Base-by-base conservation (phyloP, 1,140 invertebrate genomes). In the Drosophila bipectinata region DNA sequence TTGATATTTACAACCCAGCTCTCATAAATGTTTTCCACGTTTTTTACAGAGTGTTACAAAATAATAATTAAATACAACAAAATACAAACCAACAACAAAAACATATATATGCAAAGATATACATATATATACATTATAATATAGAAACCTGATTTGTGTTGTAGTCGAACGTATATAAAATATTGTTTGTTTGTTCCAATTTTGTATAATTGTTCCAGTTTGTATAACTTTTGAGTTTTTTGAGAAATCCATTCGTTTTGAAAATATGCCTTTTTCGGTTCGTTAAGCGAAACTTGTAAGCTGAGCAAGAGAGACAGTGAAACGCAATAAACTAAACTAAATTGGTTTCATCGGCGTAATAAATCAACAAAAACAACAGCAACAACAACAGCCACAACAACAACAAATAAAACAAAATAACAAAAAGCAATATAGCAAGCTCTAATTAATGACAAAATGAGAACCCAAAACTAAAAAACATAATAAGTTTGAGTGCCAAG, bases 401-500 rank as follows among this genome's bases (percentile, higher is more conserved):
- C n/a, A 62, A 44, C 8, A 58, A 49, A 18, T 18, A 18, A 18
- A 18, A 28, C 59, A 44, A 37, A 45, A 18, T 9, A 45, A 45
- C 47, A 77, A 56, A 64, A 58, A 72, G 55, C 63, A 75, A 71
- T 55, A 75, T 28, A 28, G 58, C 15, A 51, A 66, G 56, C 34
- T 21, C 67, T 69, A 72, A 54, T 51, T 48, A 62, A 76, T 64
- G 24, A 66, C 21, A 12, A 72, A 75, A 75, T 55, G 37, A 79
- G 52, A 54, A 47, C 39, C 59, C 49, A 45, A 61, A 39, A 32
- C 30, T 60, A 83, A 32, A 32, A 72, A 79, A 88, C 73, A 72
- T 48, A 63, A 76, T 55, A 82, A 85, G 88, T 90, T 90, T 90
- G 85, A 90, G 85, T 90, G 85, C 85, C 85, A 90, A 90, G 85